Percentiles rank a stretch among this genome's conserved stretches.
phyloP scores from a whole-genome alignment of 2,888 invertebrate species.

The Hirtodrosophila confusa region DNA sequence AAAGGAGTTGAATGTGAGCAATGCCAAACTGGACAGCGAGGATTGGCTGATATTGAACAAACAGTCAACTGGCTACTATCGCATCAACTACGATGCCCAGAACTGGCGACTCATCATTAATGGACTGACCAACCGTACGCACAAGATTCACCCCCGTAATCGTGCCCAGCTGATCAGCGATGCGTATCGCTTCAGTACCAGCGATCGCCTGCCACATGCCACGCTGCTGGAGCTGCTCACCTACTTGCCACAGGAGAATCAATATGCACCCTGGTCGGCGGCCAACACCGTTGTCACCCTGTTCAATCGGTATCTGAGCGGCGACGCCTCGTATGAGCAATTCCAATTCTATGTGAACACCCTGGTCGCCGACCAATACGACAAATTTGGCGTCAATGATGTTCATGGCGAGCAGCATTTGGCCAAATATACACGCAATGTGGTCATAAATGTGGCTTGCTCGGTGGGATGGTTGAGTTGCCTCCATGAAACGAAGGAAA shows the following conservation, averaged over 20 bases:
- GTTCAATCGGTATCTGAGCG: constrained; percentile 73
- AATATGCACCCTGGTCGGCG: constrained; percentile 82
- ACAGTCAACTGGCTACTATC: constrained; percentile 85
- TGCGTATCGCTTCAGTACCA: constrained; percentile 84
- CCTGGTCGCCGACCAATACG: constrained; percentile 72
- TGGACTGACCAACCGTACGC: constrained; percentile 87
- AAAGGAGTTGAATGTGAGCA: constrained; percentile 18
- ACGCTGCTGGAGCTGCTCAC: constrained; percentile 72
- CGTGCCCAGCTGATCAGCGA: constrained; percentile 95
- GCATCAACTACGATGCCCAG: constrained; percentile 88
- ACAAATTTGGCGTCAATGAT: constrained; percentile 78
- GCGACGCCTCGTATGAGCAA: constrained; percentile 64
- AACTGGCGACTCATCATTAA: constrained; percentile 89
- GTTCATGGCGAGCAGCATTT: constrained; percentile 76
- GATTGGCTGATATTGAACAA: constrained; percentile 83
- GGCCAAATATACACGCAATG: constrained; percentile 74
- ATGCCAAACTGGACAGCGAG: constrained; percentile 27
- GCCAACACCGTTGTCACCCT: constrained; percentile 65
- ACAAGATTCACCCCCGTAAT: constrained; percentile 90
- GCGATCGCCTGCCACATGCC: constrained; percentile 64
- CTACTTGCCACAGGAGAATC: constrained; percentile 79
- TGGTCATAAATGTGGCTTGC: constrained; percentile 81
- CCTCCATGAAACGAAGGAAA: constrained; percentile 73
- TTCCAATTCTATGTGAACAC: constrained; percentile 69
- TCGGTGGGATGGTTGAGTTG: constrained; percentile 75